These are phyloP conservation scores for Macrochelys suwanniensis DNA, from an alignment of 2,797 vertebrate species.

Conservation along the genomic window DNA sequence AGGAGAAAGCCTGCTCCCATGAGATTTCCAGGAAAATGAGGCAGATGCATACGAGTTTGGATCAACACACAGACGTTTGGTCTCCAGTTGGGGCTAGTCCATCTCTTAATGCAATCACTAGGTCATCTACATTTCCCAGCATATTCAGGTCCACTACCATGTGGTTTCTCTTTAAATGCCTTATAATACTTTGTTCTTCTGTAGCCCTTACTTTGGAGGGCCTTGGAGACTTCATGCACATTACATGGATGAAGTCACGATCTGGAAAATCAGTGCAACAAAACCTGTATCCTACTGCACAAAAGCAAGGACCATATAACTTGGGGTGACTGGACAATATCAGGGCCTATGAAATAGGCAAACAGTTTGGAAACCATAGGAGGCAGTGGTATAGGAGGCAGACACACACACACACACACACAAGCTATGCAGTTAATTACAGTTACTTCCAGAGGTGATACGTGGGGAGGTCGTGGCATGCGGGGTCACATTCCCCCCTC, in stretches of 20 bases:
- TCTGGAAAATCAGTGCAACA: background rate
- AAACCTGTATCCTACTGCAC: background rate
- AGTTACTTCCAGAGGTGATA: background rate
- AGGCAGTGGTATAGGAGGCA: too few relatives aligned
- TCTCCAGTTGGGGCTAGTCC: background rate
- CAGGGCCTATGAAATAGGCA: background rate
- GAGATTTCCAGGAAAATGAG: background rate
- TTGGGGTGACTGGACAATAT: background rate
- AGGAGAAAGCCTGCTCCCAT: background rate
- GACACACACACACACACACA: background rate
- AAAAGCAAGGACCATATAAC: fast-evolving
- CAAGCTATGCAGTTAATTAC: background rate
- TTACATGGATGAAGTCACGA: background rate
- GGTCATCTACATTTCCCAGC: background rate
- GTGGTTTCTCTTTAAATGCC: background rate
- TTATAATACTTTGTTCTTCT: background rate
- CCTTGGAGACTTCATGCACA: background rate
- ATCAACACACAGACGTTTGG: background rate
- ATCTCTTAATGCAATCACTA: background rate
- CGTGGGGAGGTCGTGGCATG: too few relatives aligned
- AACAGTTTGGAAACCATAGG: background rate
- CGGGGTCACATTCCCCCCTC: too few relatives aligned
- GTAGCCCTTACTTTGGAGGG: background rate
- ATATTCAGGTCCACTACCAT: background rate
- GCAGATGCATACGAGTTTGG: constrained; percentile 6